Evolutionary conservation across 1,140 invertebrate species (phyloP).

Genomic region (Dendroctonus ponderosae): DNA sequence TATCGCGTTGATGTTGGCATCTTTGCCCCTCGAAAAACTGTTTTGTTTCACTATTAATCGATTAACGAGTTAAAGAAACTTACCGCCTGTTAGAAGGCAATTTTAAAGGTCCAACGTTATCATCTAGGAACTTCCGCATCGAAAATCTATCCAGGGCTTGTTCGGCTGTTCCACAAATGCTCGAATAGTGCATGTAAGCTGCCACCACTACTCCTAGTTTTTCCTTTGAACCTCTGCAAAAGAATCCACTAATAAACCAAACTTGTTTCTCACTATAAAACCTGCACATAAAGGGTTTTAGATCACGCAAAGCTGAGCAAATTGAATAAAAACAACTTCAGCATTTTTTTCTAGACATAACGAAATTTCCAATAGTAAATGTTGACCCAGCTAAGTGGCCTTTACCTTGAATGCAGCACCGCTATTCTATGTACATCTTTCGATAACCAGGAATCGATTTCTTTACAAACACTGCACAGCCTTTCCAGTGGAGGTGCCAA

Average conservation of each 20-base stretch:
- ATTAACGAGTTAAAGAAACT: neutral
- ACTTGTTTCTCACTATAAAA: neutral
- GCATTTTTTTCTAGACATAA: too few relatives aligned
- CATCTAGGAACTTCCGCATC: constrained; percentile 87
- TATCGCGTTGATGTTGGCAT: too few relatives aligned
- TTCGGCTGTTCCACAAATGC: constrained; percentile 85
- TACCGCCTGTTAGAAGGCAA: constrained; percentile 90
- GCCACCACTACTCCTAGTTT: constrained; percentile 83
- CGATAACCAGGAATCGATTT: constrained; percentile 87
- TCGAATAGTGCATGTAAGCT: constrained; percentile 92
- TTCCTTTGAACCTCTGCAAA: constrained; percentile 66
- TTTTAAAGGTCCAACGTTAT: constrained; percentile 75
- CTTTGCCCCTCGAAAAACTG: too few relatives aligned
- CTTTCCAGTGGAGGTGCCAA: constrained; percentile 86
- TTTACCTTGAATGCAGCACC: constrained; percentile 83
- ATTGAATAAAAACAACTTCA: too few relatives aligned
- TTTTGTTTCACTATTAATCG: too few relatives aligned
- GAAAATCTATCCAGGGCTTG: constrained; percentile 87
- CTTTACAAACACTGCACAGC: constrained; percentile 87
- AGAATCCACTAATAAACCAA: neutral
- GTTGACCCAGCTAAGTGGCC: constrained; percentile 28
- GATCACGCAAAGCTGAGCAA: neutral
- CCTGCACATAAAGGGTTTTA: neutral
- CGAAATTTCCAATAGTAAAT: neutral
- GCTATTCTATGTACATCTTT: constrained; percentile 77